Conservation (phyloP, 2,113 vertebrate genomes). For the Brevimyrus niger region DNA sequence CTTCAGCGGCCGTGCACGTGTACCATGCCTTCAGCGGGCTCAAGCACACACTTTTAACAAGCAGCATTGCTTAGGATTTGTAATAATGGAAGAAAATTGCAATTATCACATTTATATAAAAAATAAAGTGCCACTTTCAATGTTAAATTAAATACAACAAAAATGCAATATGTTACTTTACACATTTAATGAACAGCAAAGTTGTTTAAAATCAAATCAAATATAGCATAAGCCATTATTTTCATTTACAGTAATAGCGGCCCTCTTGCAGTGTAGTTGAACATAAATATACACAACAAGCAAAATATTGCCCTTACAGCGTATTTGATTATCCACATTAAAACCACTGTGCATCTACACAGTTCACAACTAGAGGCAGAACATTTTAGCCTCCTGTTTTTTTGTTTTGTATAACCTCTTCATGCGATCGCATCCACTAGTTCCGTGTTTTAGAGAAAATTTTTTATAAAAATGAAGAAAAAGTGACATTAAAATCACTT, state of each 20-base stretch:
- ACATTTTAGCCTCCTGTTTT: not conserved
- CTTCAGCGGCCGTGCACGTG: too few species aligned
- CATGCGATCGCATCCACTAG: not conserved
- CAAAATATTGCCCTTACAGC: not conserved
- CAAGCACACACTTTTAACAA: not conserved
- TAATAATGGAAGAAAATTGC: not conserved
- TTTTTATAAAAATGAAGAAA: not conserved
- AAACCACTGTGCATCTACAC: not conserved
- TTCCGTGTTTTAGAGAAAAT: not conserved
- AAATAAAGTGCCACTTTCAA: not conserved
- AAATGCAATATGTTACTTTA: not conserved
- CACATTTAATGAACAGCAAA: not conserved
- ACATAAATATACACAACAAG: not conserved
- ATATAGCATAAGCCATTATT: not conserved
- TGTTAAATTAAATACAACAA: too few species aligned
- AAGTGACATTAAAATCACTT: not conserved
- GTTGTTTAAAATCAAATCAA: slow-evolving; percentile 6
- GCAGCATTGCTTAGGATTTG: not conserved
- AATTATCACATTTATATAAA: not conserved
- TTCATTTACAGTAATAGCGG: not conserved
- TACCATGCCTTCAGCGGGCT: not conserved
- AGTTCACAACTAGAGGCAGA: not conserved
- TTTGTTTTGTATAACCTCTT: not conserved
- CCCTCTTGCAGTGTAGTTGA: not conserved
- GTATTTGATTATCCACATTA: not conserved